Base-by-base conservation (phyloP, 53 echinoderm and acorn worm genomes). In the Stichopus horrens region DNA sequence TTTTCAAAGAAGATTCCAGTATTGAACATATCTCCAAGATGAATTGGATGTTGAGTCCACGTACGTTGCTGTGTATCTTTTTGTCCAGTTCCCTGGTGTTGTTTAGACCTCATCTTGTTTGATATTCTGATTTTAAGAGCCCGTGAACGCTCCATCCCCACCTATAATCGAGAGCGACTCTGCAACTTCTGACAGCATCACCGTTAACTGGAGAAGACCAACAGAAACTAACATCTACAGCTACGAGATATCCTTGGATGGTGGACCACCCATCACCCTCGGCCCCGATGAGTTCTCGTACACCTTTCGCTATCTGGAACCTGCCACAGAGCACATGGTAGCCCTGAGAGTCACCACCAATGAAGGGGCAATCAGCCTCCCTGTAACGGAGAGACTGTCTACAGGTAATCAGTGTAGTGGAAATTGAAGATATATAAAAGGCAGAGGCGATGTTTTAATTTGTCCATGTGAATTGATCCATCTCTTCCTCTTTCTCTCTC, bases 261-360 rank as follows among this genome's bases (percentile, higher is more conserved):
- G 75, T 20, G 37, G 19, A 6, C 8, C 19, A 6, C 55, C 87
- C 18, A 23, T 87, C 5, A n/a, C 74, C 19, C 55, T 87, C 2
- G 56, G 56, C 55, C 75, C 87, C 9, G 54, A 53, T 6, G 75
- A 74, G 23, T 54, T 54, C 9, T 87, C 87, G 2, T 87, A 87
- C 73, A 87, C 74, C 75, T 87, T 87, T 21, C 8, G 10, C 8
- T 19, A 74, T 13, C 75, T 87, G 74, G 87, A 74, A 7, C 19
- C 87, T 6, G 73, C 52, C 13, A 87, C 87, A 7, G 87, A 87
- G 13, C 56, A 87, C 23, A 20, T 75, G 9, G 20, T 87, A 13
- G 55, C 87, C 73, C 55, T 87, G 56, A 74, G n/a, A 6, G 75
- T 87, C 9, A 75, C 87, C 74, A 75, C 87, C 74, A 87, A 87